A percentile compares a stretch with the other conserved stretches of the same genome.
These are phyloP conservation scores for Aphodius sticticus DNA, from an alignment of 2,888 invertebrate species.

Conservation along the genomic window DNA sequence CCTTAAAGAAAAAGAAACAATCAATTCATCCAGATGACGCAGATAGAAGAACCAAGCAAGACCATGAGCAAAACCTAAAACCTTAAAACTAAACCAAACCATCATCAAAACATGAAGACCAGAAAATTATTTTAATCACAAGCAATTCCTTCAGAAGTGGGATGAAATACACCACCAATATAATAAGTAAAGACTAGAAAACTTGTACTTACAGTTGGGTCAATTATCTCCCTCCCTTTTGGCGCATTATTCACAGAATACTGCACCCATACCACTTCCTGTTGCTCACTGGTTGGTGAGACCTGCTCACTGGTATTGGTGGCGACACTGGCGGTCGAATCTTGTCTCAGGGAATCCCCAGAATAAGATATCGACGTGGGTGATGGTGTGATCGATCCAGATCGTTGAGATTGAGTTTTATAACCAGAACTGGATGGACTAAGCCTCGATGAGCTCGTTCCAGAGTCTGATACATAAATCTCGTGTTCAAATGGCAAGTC, in stretches of 20 bases:
- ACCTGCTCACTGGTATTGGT: slow-evolving; percentile 48
- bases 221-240: slow-evolving; percentile 86
- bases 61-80: no score
- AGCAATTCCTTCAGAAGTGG: no score
- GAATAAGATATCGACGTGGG: slow-evolving; percentile 68
- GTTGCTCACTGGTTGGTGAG: slow-evolving; percentile 47
- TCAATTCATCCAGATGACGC: no score
- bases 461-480: slow-evolving; percentile 61
- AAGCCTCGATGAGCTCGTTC: slow-evolving; percentile 67
- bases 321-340: slow-evolving; percentile 46
- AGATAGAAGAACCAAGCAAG: no score
- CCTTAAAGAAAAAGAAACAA: no score
- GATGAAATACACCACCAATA: no score
- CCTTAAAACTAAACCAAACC: no score
- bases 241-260: slow-evolving; percentile 87
- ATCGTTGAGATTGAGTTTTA: slow-evolving; percentile 76
- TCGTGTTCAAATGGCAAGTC: slow-evolving; percentile 30
- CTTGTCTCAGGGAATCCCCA: slow-evolving; percentile 47
- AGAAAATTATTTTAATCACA: no score
- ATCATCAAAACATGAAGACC: no score
- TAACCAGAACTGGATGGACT: slow-evolving; percentile 81
- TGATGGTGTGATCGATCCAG: slow-evolving; percentile 81
- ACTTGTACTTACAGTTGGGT: slow-evolving; percentile 70
- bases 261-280: slow-evolving; percentile 83
- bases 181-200: not conserved